Evolutionary conservation across 2,113 vertebrate genomes (phyloP).

Genomic region (Onychorhynchus coronatus): DNA sequence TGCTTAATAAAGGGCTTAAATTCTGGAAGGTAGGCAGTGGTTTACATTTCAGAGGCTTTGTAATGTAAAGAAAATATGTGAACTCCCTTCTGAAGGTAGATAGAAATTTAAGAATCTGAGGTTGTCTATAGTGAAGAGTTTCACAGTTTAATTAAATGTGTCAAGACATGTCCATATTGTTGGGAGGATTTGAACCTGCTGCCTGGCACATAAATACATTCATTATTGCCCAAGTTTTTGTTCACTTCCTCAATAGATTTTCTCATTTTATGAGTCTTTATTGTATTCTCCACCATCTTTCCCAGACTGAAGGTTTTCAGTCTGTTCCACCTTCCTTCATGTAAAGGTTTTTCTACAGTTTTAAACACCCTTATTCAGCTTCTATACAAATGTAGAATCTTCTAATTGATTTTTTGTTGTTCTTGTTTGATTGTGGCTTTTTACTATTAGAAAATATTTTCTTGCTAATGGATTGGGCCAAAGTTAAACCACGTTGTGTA

Average conservation of each 20-base stretch:
- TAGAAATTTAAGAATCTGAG: not conserved
- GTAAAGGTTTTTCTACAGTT: not conserved
- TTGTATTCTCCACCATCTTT: not conserved
- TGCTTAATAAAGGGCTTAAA: not conserved
- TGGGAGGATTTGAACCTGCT: not conserved
- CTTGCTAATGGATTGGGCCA: not conserved
- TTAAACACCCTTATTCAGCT: not conserved
- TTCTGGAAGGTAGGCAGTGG: not conserved
- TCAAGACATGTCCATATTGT: not conserved
- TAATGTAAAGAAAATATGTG: not conserved
- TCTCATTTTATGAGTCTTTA: not conserved
- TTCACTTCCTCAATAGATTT: not conserved
- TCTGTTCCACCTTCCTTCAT: not conserved
- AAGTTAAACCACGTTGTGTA: not conserved
- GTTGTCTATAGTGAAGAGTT: not conserved
- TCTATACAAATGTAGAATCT: not conserved
- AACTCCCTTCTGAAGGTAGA: not conserved
- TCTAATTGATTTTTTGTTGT: accelerated
- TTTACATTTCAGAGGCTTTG: not conserved
- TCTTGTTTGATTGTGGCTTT: not conserved
- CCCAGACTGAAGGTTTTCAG: not conserved
- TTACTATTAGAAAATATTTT: not conserved
- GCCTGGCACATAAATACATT: not conserved
- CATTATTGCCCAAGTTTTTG: not conserved
- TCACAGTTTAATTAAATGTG: not conserved